These are phyloP conservation scores for Charanyca ferruginea DNA, from an alignment of 2,888 invertebrate species.

Conservation along the genomic window DNA sequence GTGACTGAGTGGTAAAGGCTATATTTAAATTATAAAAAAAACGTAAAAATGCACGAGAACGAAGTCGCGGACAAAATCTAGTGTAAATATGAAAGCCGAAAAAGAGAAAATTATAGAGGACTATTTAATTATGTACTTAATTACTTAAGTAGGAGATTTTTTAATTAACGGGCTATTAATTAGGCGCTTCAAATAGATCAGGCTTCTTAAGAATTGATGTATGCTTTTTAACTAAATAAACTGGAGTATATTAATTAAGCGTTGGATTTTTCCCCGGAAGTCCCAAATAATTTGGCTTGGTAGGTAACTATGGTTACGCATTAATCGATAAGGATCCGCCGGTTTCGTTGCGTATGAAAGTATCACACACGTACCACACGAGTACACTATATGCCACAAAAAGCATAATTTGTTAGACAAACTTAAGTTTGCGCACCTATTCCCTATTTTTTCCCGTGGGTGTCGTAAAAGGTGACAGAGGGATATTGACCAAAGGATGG, in stretches of 20 bases:
- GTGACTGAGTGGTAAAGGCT: too few species aligned
- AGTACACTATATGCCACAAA: background rate
- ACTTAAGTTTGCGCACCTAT: too few species aligned
- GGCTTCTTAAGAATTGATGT: slow-evolving; percentile 1
- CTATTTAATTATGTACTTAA: slow-evolving; percentile 24
- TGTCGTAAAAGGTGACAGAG: too few species aligned
- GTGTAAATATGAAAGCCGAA: slow-evolving; percentile 32
- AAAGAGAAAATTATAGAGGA: slow-evolving; percentile 25
- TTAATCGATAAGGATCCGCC: slow-evolving; percentile 42
- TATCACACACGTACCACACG: background rate
- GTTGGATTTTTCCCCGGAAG: slow-evolving; percentile 25
- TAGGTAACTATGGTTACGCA: slow-evolving; percentile 40
- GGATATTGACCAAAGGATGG: too few species aligned
- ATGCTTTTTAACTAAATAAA: background rate
- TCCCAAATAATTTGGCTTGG: slow-evolving; percentile 10
- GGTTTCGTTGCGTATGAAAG: background rate
- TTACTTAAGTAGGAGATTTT: slow-evolving; percentile 5
- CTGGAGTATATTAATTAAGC: slow-evolving; percentile 15
- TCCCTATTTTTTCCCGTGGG: too few species aligned
- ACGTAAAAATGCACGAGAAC: too few species aligned
- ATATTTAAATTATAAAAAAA: too few species aligned
- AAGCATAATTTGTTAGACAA: too few species aligned
- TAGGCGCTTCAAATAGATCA: background rate
- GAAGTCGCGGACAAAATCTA: too few species aligned
- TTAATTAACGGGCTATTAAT: background rate